Percentiles rank a stretch among this genome's conserved stretches.
These are phyloP conservation scores for Schizaphis graminum DNA, from an alignment of 2,888 invertebrate species.

Conservation along the genomic window DNA sequence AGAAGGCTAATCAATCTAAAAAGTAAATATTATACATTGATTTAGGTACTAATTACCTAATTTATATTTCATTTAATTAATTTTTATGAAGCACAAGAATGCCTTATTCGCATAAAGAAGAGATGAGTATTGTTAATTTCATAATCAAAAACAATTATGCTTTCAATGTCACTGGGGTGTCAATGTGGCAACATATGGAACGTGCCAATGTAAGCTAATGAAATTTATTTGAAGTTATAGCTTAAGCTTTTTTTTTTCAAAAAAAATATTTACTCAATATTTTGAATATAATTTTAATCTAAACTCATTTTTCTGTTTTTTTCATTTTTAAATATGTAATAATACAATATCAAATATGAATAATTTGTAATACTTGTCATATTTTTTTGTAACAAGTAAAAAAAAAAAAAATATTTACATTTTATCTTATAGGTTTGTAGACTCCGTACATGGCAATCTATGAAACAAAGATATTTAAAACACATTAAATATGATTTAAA, in stretches of 20 bases:
- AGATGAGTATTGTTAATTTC: not conserved
- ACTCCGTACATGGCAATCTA: slow-evolving; percentile 40
- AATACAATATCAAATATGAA: not conserved
- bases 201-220: slow-evolving; percentile 2
- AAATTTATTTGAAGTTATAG: not conserved
- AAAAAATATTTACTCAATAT: no score
- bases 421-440: not conserved
- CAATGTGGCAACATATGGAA: slow-evolving; percentile 37
- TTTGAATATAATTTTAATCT: not conserved
- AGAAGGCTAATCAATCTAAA: not conserved
- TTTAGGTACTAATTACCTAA: not conserved
- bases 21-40: slow-evolving; percentile 17
- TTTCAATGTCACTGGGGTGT: not conserved
- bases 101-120: slow-evolving; percentile 22
- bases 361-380: not conserved
- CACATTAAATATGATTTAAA: not conserved
- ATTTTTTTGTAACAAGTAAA: not conserved
- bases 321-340: not conserved
- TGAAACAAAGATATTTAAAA: slow-evolving; percentile 35
- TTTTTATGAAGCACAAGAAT: not conserved
- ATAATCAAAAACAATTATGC: slow-evolving; percentile 1
- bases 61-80: not conserved
- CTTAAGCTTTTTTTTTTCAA: not conserved
- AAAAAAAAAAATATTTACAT: not conserved
- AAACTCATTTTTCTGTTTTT: not conserved